phyloP scores from a whole-genome alignment of 2,113 vertebrate genomes.

The Spermophilus dauricus region DNA sequence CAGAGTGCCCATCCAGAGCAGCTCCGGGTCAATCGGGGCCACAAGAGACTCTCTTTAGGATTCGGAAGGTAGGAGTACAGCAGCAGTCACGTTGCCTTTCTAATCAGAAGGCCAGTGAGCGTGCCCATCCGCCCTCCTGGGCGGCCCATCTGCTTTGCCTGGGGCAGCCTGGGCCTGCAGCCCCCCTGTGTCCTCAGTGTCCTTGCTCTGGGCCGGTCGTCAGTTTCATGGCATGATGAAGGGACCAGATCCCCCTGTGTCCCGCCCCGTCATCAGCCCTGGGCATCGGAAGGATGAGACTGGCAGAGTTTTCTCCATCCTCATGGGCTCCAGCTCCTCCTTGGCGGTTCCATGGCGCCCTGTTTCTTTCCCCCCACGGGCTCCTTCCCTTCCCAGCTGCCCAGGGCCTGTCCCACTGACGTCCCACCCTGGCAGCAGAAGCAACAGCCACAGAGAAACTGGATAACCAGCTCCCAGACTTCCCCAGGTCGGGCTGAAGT shows the following conservation, averaged over 20 bases:
- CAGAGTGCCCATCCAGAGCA: not conserved
- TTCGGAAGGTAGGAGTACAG: not conserved
- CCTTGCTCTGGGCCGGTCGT: too few species aligned
- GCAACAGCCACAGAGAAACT: not conserved
- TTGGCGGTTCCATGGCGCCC: not conserved
- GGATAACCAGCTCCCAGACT: not conserved
- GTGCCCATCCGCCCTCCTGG: not conserved
- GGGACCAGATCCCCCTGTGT: not conserved
- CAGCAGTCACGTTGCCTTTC: not conserved
- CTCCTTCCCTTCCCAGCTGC: not conserved
- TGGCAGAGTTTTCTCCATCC: too few species aligned
- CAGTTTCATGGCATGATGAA: not conserved
- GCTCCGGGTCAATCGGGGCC: not conserved
- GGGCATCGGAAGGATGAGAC: not conserved
- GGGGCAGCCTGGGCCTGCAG: not conserved
- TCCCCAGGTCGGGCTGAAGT: not conserved
- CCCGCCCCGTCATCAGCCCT: fast-evolving
- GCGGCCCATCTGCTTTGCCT: not conserved
- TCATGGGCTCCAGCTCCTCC: too few species aligned
- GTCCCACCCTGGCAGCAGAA: not conserved
- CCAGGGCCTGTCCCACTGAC: not conserved
- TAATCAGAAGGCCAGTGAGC: not conserved
- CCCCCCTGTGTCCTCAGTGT: too few species aligned
- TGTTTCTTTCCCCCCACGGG: too few species aligned
- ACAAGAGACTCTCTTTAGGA: not conserved